Evolutionary conservation across 2,113 vertebrate species (phyloP), one percentile per base, ranked within the genome.

Genomic region (Malurus alboscapulatus): DNA sequence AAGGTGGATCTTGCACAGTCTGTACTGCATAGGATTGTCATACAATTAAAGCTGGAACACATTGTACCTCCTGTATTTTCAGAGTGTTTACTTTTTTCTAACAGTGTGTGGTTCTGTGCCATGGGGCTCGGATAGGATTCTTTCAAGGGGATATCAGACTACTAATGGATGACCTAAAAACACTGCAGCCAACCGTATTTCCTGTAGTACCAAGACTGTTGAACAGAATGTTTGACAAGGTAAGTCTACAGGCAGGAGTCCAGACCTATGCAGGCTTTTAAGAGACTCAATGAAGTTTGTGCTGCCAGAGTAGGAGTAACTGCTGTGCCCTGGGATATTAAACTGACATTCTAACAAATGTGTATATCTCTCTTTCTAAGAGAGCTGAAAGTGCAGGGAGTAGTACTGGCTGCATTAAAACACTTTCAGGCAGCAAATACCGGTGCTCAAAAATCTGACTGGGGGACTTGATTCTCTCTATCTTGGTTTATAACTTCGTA

Each of bases 221-320:
- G 88, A 99, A 99, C 97, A 98, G 99, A 84, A 99, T 99, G 99
- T 99, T 99, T 92, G 99, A 99, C 88, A 98, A 98, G 97, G 99
- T 99, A 96, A 98, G 98, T 95, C 42, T 32, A 9, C 17, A 79
- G 53, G 19, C 30, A 12, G 57, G 27, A 68, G n/a, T 45, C 48
- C 36, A 63, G 57, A 53, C 14, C 29, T 44, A 5, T 9, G 17
- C 34, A 55, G n/a, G 30, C 21, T 47, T 93, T 91, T 48, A 76
- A 65, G 47, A 79, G 38, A 42, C 17, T 57, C 51, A 1, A 10
- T 53, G 16, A 87, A 61, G 24, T 34, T 47, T 76, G 29, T 79
- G 54, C 66, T 76, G 59, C 32, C 36, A 14, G 36, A 29, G 26
- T 54, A 89, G 44, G 40, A 78, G 73, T 40, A 75, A 45, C 40